These are phyloP conservation scores for Coluber constrictor DNA, from an alignment of 2,797 vertebrate genomes.

Conservation along the genomic window DNA sequence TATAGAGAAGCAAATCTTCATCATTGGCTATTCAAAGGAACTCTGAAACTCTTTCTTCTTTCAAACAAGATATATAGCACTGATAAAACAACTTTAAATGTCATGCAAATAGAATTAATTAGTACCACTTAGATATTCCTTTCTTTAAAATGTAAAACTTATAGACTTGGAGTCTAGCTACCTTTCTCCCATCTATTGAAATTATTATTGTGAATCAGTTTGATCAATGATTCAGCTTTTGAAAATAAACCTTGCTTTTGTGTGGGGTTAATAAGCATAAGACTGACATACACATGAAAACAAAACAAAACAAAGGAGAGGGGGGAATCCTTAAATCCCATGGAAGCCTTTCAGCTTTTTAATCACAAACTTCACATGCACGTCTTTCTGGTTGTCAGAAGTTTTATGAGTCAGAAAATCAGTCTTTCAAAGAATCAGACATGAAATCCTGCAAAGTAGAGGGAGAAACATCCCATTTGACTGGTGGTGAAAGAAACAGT, in stretches of 20 bases:
- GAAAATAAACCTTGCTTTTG: not conserved
- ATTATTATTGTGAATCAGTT: not conserved
- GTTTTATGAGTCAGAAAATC: not conserved
- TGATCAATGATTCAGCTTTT: not conserved
- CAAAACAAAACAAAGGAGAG: not conserved
- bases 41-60: not conserved
- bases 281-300: not conserved
- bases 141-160: not conserved
- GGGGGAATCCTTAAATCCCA: conserved; percentile 2
- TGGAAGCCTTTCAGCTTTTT: conserved; percentile 5
- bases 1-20: not conserved
- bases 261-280: not conserved
- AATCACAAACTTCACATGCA: not conserved
- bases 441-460: not conserved
- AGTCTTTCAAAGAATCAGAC: not conserved
- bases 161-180: not conserved
- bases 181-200: not conserved
- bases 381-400: not conserved
- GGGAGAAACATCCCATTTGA: not conserved
- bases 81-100: not conserved
- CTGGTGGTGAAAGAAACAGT: not conserved
- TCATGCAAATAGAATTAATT: not conserved
- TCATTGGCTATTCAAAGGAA: not conserved
- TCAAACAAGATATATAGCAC: not conserved
- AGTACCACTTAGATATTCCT: not conserved